Base-by-base conservation (phyloP, 35 echinoderm and acorn worm species). In the Ophiothrix spiculata region DNA sequence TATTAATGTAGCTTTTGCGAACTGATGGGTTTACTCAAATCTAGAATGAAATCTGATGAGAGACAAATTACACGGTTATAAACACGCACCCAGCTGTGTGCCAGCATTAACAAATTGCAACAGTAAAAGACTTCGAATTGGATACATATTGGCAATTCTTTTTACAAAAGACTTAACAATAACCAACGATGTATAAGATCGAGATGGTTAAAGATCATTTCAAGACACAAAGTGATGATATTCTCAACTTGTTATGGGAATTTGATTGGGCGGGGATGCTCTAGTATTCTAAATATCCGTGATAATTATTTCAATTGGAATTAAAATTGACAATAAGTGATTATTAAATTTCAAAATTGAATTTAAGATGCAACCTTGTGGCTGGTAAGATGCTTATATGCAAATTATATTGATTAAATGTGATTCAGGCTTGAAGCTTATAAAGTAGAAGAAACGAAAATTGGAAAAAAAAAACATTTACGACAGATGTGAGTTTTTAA, bases 61-160 rank as follows among this genome's bases (percentile, higher is more conserved):
- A n/a, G n/a, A n/a, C n/a, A 69, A 25, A 69, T 69, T 69, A 69
- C 60, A 25, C 29, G 60, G 42, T 2, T 25, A 28, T 69, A 69
- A 69, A 25, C 60, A 25, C 60, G 29, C 16, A 69, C 60, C 29
- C 10, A 10, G n/a, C n/a, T n/a, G n/a, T n/a, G n/a, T n/a, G n/a
- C n/a, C n/a, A n/a, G 17, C 60, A 69, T 69, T 69, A 49, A 69
- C 60, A 69, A 69, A 69, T 69, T 69, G 60, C 60, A 69, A 10
- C 25, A 49, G 42, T 69, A 69, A 28, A 69, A 69, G n/a, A n/a
- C n/a, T 28, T 12, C 23, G 29, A 69, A 69, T 69, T 69, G 60
- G 42, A 69, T 25, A 69, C 25, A 28, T 69, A 69, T 69, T 69
- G 60, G 60, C 60, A 69, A 69, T 69, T 28, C 60, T 25, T 69